A percentile compares a stretch with the other conserved stretches of the same genome.
Evolutionary conservation across 2,888 invertebrate genomes (phyloP).

Genomic region (Macrosiphum euphorbiae): DNA sequence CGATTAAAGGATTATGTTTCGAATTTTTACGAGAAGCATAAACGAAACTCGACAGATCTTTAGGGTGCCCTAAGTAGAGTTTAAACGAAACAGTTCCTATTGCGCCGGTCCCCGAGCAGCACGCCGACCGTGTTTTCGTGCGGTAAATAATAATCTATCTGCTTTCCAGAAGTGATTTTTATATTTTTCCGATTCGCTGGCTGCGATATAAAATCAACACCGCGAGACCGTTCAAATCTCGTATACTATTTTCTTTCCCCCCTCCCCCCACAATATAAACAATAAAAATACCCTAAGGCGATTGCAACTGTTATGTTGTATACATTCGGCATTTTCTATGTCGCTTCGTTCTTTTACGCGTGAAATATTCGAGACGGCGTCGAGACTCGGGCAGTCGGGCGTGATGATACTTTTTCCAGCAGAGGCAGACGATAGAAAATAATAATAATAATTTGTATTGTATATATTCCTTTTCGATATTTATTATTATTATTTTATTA

Average conservation of each 20-base stretch:
- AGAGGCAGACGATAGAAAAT: background rate
- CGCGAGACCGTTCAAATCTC: background rate
- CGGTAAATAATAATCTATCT: background rate
- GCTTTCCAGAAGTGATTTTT: background rate
- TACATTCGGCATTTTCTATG: background rate
- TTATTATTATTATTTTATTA: no score
- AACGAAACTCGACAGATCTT: constrained; percentile 13
- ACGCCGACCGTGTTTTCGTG: background rate
- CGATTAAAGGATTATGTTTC: constrained; percentile 41
- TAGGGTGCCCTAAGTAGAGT: background rate
- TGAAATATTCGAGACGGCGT: background rate
- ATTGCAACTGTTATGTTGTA: background rate
- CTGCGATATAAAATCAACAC: background rate
- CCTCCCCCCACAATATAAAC: background rate
- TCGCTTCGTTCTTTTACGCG: background rate
- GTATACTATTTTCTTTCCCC: background rate
- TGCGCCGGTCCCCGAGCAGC: background rate
- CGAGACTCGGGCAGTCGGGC: background rate
- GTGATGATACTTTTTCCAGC: background rate
- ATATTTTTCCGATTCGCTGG: background rate
- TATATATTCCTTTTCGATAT: no score
- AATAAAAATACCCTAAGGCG: background rate
- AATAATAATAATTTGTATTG: background rate
- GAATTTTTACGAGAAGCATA: background rate
- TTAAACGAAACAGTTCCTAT: background rate